Evolutionary conservation across 2,113 vertebrate species (phyloP).

Genomic region (Periophthalmodon schlosseri): DNA sequence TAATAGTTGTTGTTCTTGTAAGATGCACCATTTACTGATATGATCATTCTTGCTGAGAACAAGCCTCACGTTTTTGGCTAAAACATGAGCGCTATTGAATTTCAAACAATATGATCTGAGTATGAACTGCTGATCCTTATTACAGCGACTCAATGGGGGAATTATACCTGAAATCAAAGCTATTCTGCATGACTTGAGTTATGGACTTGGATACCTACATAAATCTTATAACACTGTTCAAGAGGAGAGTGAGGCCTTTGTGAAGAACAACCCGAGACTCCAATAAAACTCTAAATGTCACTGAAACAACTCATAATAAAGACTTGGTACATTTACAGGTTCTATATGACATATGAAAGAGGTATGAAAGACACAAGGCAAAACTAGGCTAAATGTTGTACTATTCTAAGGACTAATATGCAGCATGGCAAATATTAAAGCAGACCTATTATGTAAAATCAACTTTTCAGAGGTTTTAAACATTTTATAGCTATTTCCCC

Average conservation of each 20-base stretch:
- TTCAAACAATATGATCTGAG: conserved; percentile 21
- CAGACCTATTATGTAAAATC: no score
- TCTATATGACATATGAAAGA: no score
- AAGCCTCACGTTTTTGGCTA: neutral
- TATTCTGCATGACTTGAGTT: conserved; percentile 49
- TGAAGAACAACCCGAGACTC: neutral
- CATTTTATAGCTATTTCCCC: no score
- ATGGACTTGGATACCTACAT: neutral
- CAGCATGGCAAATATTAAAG: no score
- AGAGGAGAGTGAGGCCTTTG: conserved; percentile 1
- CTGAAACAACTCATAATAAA: neutral
- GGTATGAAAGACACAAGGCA: no score
- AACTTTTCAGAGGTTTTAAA: no score
- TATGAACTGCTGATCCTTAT: conserved; percentile 4
- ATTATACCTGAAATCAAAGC: conserved; percentile 17
- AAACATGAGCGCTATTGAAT: neutral
- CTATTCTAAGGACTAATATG: no score
- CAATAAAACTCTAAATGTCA: neutral
- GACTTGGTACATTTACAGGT: no score
- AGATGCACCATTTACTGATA: no score
- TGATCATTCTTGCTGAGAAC: neutral
- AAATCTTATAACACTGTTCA: neutral
- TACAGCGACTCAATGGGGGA: conserved; percentile 15
- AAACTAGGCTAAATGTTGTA: no score
- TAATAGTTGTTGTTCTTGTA: no score